phyloP scores from a whole-genome alignment of 2,888 invertebrate genomes.

The Cynaeus angustus region DNA sequence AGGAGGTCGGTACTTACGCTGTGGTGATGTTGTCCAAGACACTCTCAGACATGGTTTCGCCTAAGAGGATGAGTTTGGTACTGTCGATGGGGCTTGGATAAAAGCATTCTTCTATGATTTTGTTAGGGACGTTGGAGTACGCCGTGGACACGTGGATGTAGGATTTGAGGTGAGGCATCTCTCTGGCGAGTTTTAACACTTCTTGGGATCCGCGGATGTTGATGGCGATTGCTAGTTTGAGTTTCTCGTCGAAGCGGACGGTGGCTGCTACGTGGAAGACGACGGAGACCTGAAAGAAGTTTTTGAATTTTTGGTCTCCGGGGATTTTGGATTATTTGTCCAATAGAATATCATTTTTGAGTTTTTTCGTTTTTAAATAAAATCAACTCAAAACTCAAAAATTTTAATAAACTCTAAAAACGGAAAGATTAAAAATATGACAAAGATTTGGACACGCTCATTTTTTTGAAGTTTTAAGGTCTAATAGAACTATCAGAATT shows the following conservation, averaged over 20 bases:
- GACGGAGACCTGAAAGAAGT: slow-evolving; percentile 66
- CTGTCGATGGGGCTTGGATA: slow-evolving; percentile 74
- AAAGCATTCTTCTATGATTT: slow-evolving; percentile 73
- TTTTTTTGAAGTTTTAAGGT: no score
- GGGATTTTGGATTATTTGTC: no score
- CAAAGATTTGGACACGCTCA: no score
- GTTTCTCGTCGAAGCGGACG: slow-evolving; percentile 82
- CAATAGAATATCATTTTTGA: no score
- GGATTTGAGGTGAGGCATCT: slow-evolving; percentile 78
- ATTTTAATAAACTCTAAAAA: no score
- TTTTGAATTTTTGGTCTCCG: no score
- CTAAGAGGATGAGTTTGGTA: slow-evolving; percentile 72
- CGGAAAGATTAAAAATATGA: no score
- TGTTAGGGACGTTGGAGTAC: slow-evolving; percentile 73
- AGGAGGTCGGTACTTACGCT: slow-evolving; percentile 71
- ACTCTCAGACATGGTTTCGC: slow-evolving; percentile 73
- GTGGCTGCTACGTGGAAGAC: slow-evolving; percentile 77
- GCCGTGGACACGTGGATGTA: slow-evolving; percentile 77
- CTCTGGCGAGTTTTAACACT: slow-evolving; percentile 78
- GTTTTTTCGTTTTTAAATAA: no score
- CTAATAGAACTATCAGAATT: no score
- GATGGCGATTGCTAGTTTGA: slow-evolving; percentile 82
- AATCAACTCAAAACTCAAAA: no score
- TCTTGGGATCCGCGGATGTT: slow-evolving; percentile 82
- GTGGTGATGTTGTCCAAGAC: slow-evolving; percentile 74